A percentile compares a stretch with the other conserved stretches of the same genome.
These are phyloP conservation scores for Pyrocoelia pectoralis DNA, from an alignment of 2,888 invertebrate genomes.

Conservation along the genomic window DNA sequence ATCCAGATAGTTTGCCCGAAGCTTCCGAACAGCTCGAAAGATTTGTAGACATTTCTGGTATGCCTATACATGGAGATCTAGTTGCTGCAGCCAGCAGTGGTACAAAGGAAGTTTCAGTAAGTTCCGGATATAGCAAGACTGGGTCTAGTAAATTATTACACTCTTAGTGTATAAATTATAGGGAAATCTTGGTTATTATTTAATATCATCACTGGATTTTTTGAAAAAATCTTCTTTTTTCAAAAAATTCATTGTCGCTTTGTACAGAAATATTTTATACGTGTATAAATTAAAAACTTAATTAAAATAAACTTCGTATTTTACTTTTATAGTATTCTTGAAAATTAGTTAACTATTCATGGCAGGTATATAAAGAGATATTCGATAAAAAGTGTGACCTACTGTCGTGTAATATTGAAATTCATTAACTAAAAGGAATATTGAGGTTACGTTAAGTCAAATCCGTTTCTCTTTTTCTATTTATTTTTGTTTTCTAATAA, in stretches of 20 bases:
- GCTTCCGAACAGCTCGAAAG: constrained; percentile 49
- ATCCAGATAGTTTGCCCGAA: constrained; percentile 47
- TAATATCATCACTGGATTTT: constrained; percentile 24
- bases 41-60: constrained; percentile 48
- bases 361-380: constrained; percentile 14
- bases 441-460: constrained; percentile 24
- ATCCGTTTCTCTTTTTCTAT: constrained; percentile 30
- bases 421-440: constrained; percentile 19
- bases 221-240: constrained; percentile 29
- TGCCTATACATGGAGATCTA: constrained; percentile 30
- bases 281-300: constrained; percentile 10
- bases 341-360: constrained; percentile 17
- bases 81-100: constrained; percentile 43
- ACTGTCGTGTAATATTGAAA: constrained; percentile 21
- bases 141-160: constrained; percentile 39
- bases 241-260: constrained; percentile 30
- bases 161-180: constrained; percentile 24
- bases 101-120: constrained; percentile 43
- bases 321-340: not conserved
- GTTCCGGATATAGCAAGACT: constrained; percentile 52
- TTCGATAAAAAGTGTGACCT: constrained; percentile 25
- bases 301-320: not conserved
- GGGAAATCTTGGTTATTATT: constrained; percentile 24
- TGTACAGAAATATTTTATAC: constrained; percentile 30
- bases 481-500: constrained; percentile 24